Evolutionary conservation across 2,888 invertebrate genomes (phyloP), one percentile per base, ranked within the genome.

Genomic region (Pyrochroa serraticornis): DNA sequence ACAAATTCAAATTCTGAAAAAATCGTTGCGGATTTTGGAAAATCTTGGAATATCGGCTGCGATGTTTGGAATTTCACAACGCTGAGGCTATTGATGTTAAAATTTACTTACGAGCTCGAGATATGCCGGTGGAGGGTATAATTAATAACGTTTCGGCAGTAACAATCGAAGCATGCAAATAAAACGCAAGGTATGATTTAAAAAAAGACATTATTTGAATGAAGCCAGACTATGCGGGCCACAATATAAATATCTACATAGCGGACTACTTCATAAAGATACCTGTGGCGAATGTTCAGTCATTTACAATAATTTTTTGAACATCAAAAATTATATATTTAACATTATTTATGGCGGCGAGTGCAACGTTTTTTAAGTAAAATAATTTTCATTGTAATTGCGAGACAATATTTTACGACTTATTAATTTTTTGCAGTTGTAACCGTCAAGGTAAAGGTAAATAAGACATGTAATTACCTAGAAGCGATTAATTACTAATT

Each of bases 401-500:
- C 46, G 30, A 42, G 14, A 37, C 35, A 10, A 58, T 53, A 53
- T 58, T 53, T 53, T 58, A 58, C 38, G 22, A 48, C 14, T 56
- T 47, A 48, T 60, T 56, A 60, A 51, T 57, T 56, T 44, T 47
- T 50, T 46, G 54, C 56, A 14, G 13, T 60, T 53, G 56, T 51
- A 56, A 55, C 49, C 68, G 63, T 45, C 57, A 65, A 67, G 67
- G 63, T 58, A 64, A 62, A 59, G 64, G 67, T 66, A 65, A 70
- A 71, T 69, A 69, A 69, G 64, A 66, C 60, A 71, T 67, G 71
- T 71, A 75, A 75, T 75, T 75, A 74, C 69, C 66, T 58, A 65
- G 67, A 69, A 74, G 72, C 73, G 70, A 75, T 75, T 75, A 75
- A 75, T 75, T 75, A 74, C 72, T 69, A 74, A 73, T 74, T 73